Base-by-base conservation (phyloP, 2,888 invertebrate species). In the Pterobdella sp. region DNA sequence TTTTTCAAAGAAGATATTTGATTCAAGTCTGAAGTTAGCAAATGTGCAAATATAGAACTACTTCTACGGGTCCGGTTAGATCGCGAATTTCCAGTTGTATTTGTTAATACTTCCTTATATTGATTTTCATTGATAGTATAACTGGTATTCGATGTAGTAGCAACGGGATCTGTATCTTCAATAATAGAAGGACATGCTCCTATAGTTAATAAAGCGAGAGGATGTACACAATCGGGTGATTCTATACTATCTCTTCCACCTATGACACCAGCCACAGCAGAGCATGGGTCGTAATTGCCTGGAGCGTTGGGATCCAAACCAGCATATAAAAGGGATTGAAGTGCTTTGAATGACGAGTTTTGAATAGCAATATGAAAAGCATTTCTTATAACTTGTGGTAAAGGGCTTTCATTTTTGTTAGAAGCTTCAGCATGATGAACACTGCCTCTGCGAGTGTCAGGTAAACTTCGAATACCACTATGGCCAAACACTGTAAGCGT, bases 331-430 rank as follows among this genome's bases (percentile, higher is more conserved):
- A 88, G 82, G 35, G 87, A 82, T 42, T 35, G 63, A 34, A 76
- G 76, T 26, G 86, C 87, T 76, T 87, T 87, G 49, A 85, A 80
- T 29, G 88, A 85, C 69, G 86, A 85, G 80, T 87, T 85, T 76
- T 86, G 86, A 68, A 88, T 85, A n/a, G 88, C 87, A n/a, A 81
- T 78, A 81, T 88, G 88, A 32, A 88, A 81, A 56, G 87, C 86
- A 79, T 86, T 86, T 75, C 83, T 82, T 80, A 87, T 86, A 73
- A 86, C 84, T 49, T 64, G 29, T 67, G 85, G 80, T 1, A 65
- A 36, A 22, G 52, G 32, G 22, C 32, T 56, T 4, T 26, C 37
- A 37, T 37, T 69, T 22, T 26, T 35, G 26, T 37, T 36, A 10
- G 37, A 56, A 31, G 29, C 70, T 18, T 65, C 64, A 0, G 67